phyloP scores from a whole-genome alignment of 2,113 vertebrate species.

The Azemiops feae region DNA sequence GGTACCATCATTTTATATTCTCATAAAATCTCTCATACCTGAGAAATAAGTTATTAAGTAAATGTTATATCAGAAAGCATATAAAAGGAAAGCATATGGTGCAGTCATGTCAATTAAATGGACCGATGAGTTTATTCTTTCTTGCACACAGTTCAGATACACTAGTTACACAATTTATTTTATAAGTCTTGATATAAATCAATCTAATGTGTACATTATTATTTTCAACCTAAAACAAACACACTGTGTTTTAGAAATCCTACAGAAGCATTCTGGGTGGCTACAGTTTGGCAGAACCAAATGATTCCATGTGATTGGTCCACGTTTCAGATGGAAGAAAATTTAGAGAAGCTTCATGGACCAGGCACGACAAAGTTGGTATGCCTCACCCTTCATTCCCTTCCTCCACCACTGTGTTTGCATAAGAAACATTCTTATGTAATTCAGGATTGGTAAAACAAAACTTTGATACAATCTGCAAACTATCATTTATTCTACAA shows the following conservation, averaged over 20 bases:
- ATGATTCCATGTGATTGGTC: background rate
- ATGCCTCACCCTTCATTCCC: background rate
- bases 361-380: background rate
- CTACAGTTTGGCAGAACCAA: background rate
- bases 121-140: background rate
- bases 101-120: background rate
- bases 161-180: background rate
- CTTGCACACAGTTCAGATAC: background rate
- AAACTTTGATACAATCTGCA: background rate
- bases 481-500: background rate
- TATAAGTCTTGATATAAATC: background rate
- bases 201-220: background rate
- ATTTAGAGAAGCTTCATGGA: background rate
- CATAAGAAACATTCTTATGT: background rate
- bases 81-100: background rate
- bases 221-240: background rate
- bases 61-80: background rate
- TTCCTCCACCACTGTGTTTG: background rate
- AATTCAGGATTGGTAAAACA: background rate
- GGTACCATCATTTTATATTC: background rate
- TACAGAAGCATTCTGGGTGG: background rate
- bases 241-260: background rate
- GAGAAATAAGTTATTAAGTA: background rate
- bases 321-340: background rate
- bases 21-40: background rate